Evolutionary conservation across 1,140 invertebrate species (phyloP), one percentile per base, ranked within the genome.

Genomic region (Triops longicaudatus): DNA sequence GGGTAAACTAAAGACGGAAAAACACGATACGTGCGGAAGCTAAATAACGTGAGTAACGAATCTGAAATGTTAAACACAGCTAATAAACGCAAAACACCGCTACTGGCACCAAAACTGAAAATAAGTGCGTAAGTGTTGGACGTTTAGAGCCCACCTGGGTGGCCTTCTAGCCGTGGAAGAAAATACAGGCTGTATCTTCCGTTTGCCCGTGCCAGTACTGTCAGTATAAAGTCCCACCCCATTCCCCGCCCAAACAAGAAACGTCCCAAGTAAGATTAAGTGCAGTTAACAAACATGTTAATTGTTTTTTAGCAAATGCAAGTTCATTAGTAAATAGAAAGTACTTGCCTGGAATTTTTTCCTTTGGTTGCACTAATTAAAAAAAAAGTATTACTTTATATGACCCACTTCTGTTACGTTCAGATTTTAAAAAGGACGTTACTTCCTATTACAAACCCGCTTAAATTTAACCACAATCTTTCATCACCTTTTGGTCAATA

Each of bases 61-160:
- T 14, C 17, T 6, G 17, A 63, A 22, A 10, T 1, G 22, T 63
- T 0, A 63, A 37, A 37, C 14, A 22, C 22, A 22, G 50, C 14
- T 63, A 63, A 63, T 63, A 63, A 63, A 17, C 22, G 7, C 10
- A 63, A 63, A 37, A 37, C 31, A 37, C 7, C 7, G 31, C 17
- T 63, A 22, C 50, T 63, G 50, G 50, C 50, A 63, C 31, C 31
- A 17, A 63, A n/a, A 63, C 22, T 22, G 50, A 22, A 22, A 63
- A 22, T 17, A 37, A 37, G 2, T 37, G 31, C 31, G 31, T 37
- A 37, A 37, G 50, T 22, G n/a, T 22, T 17, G 50, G 50, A 63
- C 50, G 50, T 63, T 63, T n/a, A 63, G 50, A 63, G 50, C 50
- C 50, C 50, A 63, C 50, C 50, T 63, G 50, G 50, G 50, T 63